phyloP scores from a whole-genome alignment of 1,140 invertebrate species.

The Drosophila equinoxialis region DNA sequence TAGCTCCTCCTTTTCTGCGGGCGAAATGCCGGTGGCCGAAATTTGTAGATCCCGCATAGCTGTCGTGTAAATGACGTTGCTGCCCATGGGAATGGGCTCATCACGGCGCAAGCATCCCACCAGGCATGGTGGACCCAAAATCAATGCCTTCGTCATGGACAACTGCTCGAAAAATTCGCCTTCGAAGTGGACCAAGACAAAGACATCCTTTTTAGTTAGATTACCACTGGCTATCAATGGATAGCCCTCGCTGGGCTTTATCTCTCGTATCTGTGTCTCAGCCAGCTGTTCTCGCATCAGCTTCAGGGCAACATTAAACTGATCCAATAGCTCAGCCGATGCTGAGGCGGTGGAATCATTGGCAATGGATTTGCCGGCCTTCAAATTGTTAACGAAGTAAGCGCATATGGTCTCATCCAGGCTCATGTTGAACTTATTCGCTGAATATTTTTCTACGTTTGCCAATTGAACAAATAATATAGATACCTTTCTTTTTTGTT shows the following conservation, averaged over 20 bases:
- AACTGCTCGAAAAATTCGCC: conserved; percentile 88
- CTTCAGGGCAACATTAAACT: conserved; percentile 48
- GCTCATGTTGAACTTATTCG: conserved; percentile 54
- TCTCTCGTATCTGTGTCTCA: conserved; percentile 70
- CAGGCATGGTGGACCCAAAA: conserved; percentile 92
- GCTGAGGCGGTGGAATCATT: conserved; percentile 25
- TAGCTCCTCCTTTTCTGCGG: conserved; percentile 86
- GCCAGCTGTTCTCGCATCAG: conserved; percentile 58
- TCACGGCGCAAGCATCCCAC: conserved; percentile 88
- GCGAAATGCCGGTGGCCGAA: conserved; percentile 88
- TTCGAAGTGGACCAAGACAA: conserved; percentile 89
- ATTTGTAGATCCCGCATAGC: conserved; percentile 91
- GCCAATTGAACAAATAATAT: not conserved
- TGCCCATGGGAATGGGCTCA: conserved; percentile 89
- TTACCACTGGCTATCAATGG: conserved; percentile 75
- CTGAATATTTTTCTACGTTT: not conserved
- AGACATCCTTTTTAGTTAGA: conserved; percentile 88
- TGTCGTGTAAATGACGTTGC: conserved; percentile 90
- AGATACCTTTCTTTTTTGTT: not conserved
- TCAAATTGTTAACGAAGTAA: conserved; percentile 72
- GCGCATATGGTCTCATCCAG: conserved; percentile 74
- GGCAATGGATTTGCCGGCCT: conserved; percentile 21
- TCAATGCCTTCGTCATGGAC: conserved; percentile 86
- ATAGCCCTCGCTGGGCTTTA: conserved; percentile 70
- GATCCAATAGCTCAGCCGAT: conserved; percentile 25